These are phyloP conservation scores for Panzeria rudis DNA, from an alignment of 2,888 invertebrate genomes.

Conservation along the genomic window DNA sequence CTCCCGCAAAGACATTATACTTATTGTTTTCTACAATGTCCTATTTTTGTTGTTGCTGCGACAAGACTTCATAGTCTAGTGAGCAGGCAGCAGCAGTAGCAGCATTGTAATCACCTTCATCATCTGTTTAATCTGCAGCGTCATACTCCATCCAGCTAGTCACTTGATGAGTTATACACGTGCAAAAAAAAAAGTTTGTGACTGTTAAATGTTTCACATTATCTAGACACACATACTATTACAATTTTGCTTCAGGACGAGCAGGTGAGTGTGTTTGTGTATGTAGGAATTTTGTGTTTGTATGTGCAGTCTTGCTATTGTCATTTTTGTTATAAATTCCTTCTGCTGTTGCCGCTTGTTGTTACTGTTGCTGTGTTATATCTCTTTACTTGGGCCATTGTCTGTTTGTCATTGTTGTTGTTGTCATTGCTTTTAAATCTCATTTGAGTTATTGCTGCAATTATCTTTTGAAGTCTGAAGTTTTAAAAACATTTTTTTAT, in stretches of 20 bases:
- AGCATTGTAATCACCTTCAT: constrained; percentile 53
- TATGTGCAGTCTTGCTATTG: constrained; percentile 78
- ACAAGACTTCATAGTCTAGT: constrained; percentile 63
- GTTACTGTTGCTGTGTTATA: constrained; percentile 31
- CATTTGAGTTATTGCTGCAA: constrained; percentile 83
- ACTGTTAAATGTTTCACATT: constrained; percentile 54
- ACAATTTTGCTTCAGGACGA: constrained; percentile 6
- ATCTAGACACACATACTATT: constrained; percentile 24
- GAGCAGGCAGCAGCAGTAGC: constrained; percentile 39
- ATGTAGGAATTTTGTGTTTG: background rate
- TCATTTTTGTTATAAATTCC: constrained; percentile 74
- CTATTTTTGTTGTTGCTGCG: constrained; percentile 16
- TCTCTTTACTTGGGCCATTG: constrained; percentile 38
- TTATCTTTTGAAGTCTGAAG: constrained; percentile 78
- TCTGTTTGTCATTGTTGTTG: constrained; percentile 44
- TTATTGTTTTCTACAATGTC: constrained; percentile 40
- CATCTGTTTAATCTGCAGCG: constrained; percentile 37
- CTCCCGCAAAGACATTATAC: constrained; percentile 44
- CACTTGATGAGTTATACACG: constrained; percentile 41
- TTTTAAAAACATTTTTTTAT: constrained; percentile 55
- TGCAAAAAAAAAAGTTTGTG: constrained; percentile 29
- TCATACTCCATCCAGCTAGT: constrained; percentile 27
- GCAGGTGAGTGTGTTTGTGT: constrained; percentile 17
- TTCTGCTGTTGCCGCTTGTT: constrained; percentile 4
- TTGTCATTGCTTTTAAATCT: constrained; percentile 78